phyloP scores from a whole-genome alignment of 2,888 invertebrate genomes.

The Conistra vaccinii region DNA sequence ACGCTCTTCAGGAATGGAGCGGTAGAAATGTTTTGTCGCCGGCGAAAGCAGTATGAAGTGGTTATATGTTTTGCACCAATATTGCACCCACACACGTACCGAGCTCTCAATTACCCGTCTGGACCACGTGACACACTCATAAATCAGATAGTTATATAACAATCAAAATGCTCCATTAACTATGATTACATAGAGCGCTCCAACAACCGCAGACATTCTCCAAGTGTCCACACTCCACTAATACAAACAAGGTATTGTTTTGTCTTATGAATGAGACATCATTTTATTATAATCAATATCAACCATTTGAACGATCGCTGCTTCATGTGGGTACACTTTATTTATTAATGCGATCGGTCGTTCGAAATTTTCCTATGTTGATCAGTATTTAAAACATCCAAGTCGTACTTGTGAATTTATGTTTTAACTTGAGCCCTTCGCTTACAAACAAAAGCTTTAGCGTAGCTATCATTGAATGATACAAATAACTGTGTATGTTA shows the following conservation, averaged over 20 bases:
- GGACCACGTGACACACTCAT: constrained; percentile 60
- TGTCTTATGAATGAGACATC: constrained; percentile 43
- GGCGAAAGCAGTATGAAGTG: constrained; percentile 11
- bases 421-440: not conserved
- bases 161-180: constrained; percentile 61
- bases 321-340: constrained; percentile 13
- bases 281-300: constrained; percentile 53
- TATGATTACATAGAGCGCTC: constrained; percentile 45
- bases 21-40: constrained; percentile 3
- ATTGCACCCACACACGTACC: constrained; percentile 39
- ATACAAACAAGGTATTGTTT: constrained; percentile 58
- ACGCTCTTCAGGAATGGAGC: constrained; percentile 6
- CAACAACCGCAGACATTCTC: constrained; percentile 51
- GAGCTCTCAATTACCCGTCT: constrained; percentile 60
- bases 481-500: not conserved
- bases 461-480: not conserved
- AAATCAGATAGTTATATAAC: constrained; percentile 65
- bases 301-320: constrained; percentile 28
- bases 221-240: constrained; percentile 19
- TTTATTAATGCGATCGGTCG: constrained; percentile 7
- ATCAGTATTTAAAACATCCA: not conserved
- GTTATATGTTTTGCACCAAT: constrained; percentile 38
- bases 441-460: not conserved
- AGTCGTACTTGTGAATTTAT: not conserved
- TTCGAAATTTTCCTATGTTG: constrained; percentile 19